phyloP scores from a whole-genome alignment of 2,888 invertebrate genomes.

The Lasioglossum pauxillum region DNA sequence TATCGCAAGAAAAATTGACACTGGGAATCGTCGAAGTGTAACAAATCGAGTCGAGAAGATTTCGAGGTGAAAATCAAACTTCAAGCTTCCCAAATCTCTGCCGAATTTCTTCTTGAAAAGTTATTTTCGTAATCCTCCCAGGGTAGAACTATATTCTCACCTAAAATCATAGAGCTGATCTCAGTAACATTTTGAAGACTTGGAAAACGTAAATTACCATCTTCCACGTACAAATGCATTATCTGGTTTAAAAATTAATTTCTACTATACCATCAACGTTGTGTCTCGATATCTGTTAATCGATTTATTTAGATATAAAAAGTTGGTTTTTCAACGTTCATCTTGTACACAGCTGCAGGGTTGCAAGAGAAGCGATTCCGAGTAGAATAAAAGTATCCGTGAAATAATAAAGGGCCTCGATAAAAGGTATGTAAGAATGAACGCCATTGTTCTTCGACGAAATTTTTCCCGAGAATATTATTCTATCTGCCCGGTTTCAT shows the following conservation, averaged over 20 bases:
- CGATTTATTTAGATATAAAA: neutral
- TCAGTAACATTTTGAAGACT: no score
- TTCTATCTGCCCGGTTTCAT: neutral
- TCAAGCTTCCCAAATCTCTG: neutral
- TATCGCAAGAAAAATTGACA: conserved; percentile 8
- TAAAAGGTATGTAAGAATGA: neutral
- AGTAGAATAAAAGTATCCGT: neutral
- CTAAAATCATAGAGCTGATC: neutral
- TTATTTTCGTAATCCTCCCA: no score
- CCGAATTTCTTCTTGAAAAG: no score
- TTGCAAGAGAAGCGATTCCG: neutral
- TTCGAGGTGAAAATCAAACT: neutral
- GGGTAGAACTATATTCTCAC: neutral
- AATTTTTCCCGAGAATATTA: neutral
- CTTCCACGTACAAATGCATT: no score
- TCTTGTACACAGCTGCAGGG: neutral
- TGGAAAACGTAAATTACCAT: no score
- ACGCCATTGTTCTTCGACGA: neutral
- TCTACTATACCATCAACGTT: neutral
- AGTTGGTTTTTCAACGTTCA: neutral
- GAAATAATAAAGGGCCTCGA: neutral
- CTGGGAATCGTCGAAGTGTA: neutral
- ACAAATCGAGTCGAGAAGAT: neutral
- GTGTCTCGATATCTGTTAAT: neutral
- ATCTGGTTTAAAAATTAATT: neutral